Evolutionary conservation across 2,888 invertebrate genomes (phyloP).

Genomic region (Arge pagana): DNA sequence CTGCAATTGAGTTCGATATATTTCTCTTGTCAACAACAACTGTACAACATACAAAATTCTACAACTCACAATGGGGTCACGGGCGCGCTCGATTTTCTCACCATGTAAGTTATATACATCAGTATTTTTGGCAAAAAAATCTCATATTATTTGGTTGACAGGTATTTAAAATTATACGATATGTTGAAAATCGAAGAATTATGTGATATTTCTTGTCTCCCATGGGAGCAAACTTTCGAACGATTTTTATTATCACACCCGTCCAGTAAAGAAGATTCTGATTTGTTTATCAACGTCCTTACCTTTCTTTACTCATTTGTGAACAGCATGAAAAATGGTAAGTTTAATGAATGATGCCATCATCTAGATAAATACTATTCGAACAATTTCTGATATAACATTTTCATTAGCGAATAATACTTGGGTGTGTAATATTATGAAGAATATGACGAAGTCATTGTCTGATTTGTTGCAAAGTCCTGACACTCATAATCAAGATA

Average conservation of each 20-base stretch:
- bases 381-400: background rate
- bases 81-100: slow-evolving; percentile 63
- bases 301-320: slow-evolving; percentile 53
- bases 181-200: slow-evolving; percentile 46
- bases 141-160: slow-evolving; percentile 42
- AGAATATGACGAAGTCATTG: slow-evolving; percentile 48
- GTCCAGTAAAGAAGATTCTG: slow-evolving; percentile 67
- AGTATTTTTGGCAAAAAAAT: background rate
- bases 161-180: slow-evolving; percentile 59
- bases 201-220: slow-evolving; percentile 58
- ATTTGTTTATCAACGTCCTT: slow-evolving; percentile 62
- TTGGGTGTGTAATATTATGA: slow-evolving; percentile 44
- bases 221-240: slow-evolving; percentile 67
- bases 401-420: slow-evolving; percentile 30
- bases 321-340: slow-evolving; percentile 42
- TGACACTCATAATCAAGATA: slow-evolving; percentile 45
- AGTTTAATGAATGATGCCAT: slow-evolving; percentile 24
- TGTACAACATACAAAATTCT: slow-evolving; percentile 68
- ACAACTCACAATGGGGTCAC: slow-evolving; percentile 65
- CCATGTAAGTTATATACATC: slow-evolving; percentile 58
- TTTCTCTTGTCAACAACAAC: slow-evolving; percentile 61
- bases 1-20: slow-evolving; percentile 63
- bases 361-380: background rate
- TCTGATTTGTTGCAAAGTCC: slow-evolving; percentile 43
- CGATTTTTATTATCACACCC: slow-evolving; percentile 69